Conservation (phyloP, 2,888 invertebrate genomes). For the Zhuqinia jingwanae region DNA sequence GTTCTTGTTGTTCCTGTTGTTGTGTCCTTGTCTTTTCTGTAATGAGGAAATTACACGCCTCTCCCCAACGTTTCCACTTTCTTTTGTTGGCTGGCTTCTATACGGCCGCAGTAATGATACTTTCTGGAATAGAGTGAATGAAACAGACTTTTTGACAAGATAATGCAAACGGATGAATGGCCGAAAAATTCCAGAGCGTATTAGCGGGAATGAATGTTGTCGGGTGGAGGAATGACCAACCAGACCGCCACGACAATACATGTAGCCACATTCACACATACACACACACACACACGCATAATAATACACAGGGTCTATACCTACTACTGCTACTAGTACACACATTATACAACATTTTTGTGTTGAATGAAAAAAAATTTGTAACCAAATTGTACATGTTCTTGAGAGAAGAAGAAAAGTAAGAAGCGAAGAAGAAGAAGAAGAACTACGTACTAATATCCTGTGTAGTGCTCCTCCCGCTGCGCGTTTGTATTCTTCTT, state of each 20-base stretch:
- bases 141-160: conserved; percentile 59
- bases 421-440: too few relatives aligned
- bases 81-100: conserved; percentile 43
- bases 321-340: too few relatives aligned
- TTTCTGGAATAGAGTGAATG: conserved; percentile 45
- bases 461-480: too few relatives aligned
- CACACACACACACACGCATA: neutral
- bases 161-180: conserved; percentile 61
- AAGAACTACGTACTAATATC: too few relatives aligned
- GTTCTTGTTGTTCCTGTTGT: too few relatives aligned
- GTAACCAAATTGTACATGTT: too few relatives aligned
- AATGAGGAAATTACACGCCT: neutral
- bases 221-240: too few relatives aligned
- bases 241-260: neutral
- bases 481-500: neutral
- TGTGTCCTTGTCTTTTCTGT: neutral
- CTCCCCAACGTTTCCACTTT: conserved; percentile 42
- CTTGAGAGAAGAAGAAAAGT: too few relatives aligned
- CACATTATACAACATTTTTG: too few relatives aligned
- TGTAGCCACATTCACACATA: conserved; percentile 1
- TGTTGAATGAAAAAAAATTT: too few relatives aligned
- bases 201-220: conserved; percentile 41
- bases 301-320: too few relatives aligned
- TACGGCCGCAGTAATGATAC: conserved; percentile 29
- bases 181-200: conserved; percentile 47